Base-by-base conservation (phyloP, 2,113 vertebrate genomes). In the Macquaria ambigua region DNA sequence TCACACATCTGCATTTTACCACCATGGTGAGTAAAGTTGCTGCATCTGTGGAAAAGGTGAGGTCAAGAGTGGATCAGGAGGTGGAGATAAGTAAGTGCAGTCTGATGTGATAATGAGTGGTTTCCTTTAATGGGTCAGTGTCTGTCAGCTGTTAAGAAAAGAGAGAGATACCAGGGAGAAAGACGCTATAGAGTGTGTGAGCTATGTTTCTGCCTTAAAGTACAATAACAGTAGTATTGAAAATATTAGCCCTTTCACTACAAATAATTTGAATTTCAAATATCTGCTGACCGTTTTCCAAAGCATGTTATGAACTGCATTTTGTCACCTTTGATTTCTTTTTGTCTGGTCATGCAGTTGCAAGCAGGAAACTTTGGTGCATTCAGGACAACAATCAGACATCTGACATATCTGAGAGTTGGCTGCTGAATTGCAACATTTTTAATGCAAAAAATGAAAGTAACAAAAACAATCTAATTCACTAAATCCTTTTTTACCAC, bases 31-130 rank as follows among this genome's bases (percentile, higher is more conserved):
- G 70, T 11, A 31, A 69, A 78, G 74, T 28, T 62, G 77, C 52
- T 50, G 77, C 63, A 18, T 70, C 70, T 61, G 87, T 28, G 20
- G 63, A 34, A 74, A 69, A 78, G 43, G 73, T 69, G 77, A 43
- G 81, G 76, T 86, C 75, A 68, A 25, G 14, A 53, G 79, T 46
- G 71, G 34, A 75, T 59, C 28, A 31, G 72, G 75, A 79, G 70
- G 76, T 62, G 74, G 73, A 74, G 74, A 50, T 28, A 56, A 67
- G 66, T 63, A 34, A 50, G 25, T 48, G 20, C 2, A 9, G 39
- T 28, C 31, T 59, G 31, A 74, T 43, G 67, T 62, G 66, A 77
- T 76, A 67, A 71, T 75, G 69, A 78, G 59, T 15, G 59, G 69
- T 34, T 63, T 5, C 50, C 21, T 69, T 52, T 61, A 55, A 80